Conservation (phyloP, 2,113 vertebrate genomes). For the Pagrus major region DNA sequence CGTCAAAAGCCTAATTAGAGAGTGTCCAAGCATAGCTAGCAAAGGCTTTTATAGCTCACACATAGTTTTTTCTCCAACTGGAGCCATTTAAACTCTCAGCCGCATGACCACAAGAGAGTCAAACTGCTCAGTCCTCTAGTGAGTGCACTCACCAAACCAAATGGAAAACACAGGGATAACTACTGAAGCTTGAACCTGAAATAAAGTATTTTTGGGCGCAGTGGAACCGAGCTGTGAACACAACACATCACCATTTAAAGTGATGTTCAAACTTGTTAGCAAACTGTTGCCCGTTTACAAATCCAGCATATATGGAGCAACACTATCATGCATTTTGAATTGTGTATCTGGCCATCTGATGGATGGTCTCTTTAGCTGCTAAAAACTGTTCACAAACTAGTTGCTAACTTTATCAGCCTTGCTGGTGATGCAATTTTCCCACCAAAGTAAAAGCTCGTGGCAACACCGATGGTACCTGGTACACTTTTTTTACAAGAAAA, state of each 20-base stretch:
- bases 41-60: constrained; percentile 8
- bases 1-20: constrained; percentile 53
- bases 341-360: neutral
- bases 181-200: neutral
- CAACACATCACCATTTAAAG: neutral
- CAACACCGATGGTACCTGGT: no score
- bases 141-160: neutral
- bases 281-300: neutral
- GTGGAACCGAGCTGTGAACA: neutral
- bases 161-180: neutral
- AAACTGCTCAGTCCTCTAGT: neutral
- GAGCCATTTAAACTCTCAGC: constrained; percentile 37
- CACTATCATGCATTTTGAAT: neutral
- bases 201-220: neutral
- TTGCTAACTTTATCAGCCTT: neutral
- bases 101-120: constrained; percentile 3
- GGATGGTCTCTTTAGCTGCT: neutral
- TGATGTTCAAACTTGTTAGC: neutral
- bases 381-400: neutral
- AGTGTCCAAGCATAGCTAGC: constrained; percentile 16
- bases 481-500: no score
- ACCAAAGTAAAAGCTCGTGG: no score
- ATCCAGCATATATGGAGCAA: neutral
- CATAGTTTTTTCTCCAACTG: constrained; percentile 23
- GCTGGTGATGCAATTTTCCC: no score